Conservation (phyloP, 2,113 vertebrate genomes). For the Centropus unirufus region DNA sequence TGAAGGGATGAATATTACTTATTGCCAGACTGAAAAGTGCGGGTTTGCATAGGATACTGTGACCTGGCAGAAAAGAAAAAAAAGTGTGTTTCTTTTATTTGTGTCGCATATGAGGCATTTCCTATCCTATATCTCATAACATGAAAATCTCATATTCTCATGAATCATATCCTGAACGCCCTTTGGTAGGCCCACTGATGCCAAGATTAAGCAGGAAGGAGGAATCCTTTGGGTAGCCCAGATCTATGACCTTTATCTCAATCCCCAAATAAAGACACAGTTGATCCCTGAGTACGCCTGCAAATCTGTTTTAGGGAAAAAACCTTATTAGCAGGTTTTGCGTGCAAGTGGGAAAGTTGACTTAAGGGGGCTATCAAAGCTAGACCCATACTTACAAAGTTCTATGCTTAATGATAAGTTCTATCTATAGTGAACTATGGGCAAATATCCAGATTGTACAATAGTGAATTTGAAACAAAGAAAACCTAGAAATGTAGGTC, state of each 20-base stretch:
- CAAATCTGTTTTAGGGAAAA: not conserved
- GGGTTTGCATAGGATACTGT: fast-evolving
- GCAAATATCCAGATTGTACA: not conserved
- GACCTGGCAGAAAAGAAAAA: not conserved
- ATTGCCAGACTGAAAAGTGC: not conserved
- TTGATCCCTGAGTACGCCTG: not conserved
- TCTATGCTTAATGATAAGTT: not conserved
- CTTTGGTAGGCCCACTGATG: fast-evolving
- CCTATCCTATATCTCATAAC: not conserved
- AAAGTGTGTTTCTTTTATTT: too few relatives aligned
- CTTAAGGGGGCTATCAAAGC: not conserved
- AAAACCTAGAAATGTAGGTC: not conserved
- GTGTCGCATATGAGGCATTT: not conserved
- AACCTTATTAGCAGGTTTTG: not conserved
- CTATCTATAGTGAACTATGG: not conserved
- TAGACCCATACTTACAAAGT: not conserved
- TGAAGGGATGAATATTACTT: not conserved
- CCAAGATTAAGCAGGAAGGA: not conserved
- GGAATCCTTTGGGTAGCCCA: not conserved
- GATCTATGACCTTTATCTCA: not conserved
- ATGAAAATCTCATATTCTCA: not conserved
- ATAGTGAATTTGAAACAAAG: constrained; percentile 8
- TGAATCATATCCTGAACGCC: not conserved
- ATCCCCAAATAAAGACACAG: not conserved
- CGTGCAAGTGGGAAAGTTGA: not conserved